Evolutionary conservation across 2,113 vertebrate species (phyloP).

Genomic region (Corynorhinus townsendii): DNA sequence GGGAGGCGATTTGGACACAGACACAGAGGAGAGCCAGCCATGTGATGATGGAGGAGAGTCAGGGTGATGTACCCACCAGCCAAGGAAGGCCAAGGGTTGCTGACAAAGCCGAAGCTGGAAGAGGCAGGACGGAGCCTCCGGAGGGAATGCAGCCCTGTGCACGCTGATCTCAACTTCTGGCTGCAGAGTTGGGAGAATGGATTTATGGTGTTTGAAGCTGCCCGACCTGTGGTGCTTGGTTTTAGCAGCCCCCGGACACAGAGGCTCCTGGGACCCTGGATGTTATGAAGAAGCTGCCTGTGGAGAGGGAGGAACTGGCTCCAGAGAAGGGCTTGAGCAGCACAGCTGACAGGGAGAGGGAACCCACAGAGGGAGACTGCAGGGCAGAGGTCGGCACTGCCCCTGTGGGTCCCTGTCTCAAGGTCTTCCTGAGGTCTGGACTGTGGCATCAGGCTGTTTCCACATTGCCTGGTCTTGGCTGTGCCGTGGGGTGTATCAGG

Average conservation of each 20-base stretch:
- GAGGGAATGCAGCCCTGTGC: neutral
- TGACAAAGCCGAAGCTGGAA: neutral
- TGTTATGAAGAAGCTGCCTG: neutral
- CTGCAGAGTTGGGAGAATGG: neutral
- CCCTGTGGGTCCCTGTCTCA: neutral
- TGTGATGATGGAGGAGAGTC: neutral
- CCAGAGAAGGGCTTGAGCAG: neutral
- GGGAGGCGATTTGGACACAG: neutral
- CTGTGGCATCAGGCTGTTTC: neutral
- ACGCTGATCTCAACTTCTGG: neutral
- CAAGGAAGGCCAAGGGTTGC: neutral
- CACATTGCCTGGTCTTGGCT: neutral
- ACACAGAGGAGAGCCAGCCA: neutral
- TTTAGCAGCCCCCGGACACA: neutral
- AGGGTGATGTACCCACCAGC: neutral
- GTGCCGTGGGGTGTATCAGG: neutral
- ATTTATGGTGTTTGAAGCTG: neutral
- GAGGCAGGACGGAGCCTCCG: neutral
- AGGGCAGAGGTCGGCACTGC: neutral
- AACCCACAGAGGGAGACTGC: neutral
- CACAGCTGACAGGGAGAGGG: neutral
- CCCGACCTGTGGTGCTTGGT: neutral
- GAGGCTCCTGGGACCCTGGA: neutral
- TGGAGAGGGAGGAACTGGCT: no score
- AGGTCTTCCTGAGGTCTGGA: neutral